These are phyloP conservation scores for Drosophila lacicola DNA, from an alignment of 2,888 invertebrate genomes.

Conservation along the genomic window DNA sequence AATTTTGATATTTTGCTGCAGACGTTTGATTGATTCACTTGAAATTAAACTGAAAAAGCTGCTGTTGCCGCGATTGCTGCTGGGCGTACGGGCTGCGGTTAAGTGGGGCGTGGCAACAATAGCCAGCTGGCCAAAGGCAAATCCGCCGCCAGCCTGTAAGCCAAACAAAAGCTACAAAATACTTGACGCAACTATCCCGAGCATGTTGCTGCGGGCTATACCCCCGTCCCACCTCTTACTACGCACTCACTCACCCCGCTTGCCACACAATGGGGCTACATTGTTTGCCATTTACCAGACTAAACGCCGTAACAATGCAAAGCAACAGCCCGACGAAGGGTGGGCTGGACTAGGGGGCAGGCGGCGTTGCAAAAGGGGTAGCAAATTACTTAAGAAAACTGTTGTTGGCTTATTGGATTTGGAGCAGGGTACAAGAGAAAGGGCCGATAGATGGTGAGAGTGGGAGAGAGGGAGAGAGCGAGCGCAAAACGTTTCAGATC, in stretches of 20 bases:
- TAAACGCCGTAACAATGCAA: constrained; percentile 74
- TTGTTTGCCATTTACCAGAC: constrained; percentile 73
- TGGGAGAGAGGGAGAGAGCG: not conserved
- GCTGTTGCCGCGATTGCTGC: not conserved
- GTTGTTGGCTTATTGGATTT: constrained; percentile 80
- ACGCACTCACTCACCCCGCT: not conserved
- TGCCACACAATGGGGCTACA: constrained; percentile 56
- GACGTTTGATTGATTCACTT: constrained; percentile 76
- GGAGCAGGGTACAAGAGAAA: constrained; percentile 26
- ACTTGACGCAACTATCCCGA: constrained; percentile 76
- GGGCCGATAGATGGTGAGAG: not conserved
- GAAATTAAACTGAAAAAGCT: constrained; percentile 44
- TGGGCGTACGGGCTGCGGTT: constrained; percentile 43
- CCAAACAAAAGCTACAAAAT: constrained; percentile 77
- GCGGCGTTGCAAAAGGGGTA: constrained; percentile 46
- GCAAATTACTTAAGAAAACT: constrained; percentile 79
- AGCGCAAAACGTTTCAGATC: constrained; percentile 59
- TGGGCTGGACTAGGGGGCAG: not conserved
- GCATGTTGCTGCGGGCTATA: constrained; percentile 37
- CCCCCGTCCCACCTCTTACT: not conserved
- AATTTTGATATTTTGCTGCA: constrained; percentile 70
- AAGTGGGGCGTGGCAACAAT: constrained; percentile 29
- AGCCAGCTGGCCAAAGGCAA: constrained; percentile 29
- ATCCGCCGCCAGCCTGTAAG: constrained; percentile 41
- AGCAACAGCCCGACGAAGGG: constrained; percentile 11